Evolutionary conservation across 2,113 vertebrate species (phyloP).

Genomic region (Solea solea): DNA sequence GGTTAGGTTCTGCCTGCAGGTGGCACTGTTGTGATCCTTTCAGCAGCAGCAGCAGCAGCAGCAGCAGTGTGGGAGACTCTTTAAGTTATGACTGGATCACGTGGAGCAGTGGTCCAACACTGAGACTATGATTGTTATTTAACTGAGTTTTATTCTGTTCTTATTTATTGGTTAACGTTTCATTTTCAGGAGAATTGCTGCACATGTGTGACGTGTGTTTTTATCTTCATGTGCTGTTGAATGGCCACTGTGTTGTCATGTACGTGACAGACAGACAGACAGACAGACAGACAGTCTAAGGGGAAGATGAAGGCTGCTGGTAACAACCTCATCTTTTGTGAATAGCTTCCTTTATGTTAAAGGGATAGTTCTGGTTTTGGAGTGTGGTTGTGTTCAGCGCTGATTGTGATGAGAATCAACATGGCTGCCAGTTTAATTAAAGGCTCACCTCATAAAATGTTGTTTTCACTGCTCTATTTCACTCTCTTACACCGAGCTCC

Average conservation of each 20-base stretch:
- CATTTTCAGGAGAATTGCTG: constrained; percentile 64
- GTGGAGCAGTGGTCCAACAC: constrained; percentile 37
- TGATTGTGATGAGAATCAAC: no score
- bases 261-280: constrained; percentile 8
- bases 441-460: no score
- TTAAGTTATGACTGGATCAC: constrained; percentile 67
- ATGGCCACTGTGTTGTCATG: constrained; percentile 59
- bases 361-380: neutral
- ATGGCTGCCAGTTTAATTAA: no score
- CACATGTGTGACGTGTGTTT: constrained; percentile 68
- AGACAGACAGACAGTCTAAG: constrained; percentile 21
- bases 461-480: no score
- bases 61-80: constrained; percentile 33
- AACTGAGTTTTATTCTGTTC: constrained; percentile 64
- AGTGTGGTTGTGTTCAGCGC: neutral
- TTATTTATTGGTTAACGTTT: constrained; percentile 76
- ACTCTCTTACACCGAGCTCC: no score
- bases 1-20: constrained; percentile 25
- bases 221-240: constrained; percentile 57
- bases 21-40: constrained; percentile 24
- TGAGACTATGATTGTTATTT: constrained; percentile 79
- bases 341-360: constrained; percentile 42
- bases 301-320: constrained; percentile 44
- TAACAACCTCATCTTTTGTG: constrained; percentile 57
- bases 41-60: neutral